Percentiles rank a stretch among this genome's conserved stretches.
Conservation (phyloP, 2,797 vertebrate genomes). For the Alcedo atthis region DNA sequence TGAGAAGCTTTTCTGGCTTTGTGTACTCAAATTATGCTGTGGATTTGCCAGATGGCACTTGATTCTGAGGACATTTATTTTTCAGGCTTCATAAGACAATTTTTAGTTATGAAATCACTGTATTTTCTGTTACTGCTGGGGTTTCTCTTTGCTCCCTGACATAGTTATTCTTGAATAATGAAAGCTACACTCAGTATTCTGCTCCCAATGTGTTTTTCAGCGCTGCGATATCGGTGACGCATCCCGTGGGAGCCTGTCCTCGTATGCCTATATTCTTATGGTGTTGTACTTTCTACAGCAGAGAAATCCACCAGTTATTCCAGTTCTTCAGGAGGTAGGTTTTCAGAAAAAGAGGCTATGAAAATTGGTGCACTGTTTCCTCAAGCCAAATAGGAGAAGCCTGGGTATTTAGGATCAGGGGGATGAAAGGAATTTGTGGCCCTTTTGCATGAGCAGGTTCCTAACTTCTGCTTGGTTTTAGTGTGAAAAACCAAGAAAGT, state of each 20-base stretch:
- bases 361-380: neutral
- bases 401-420: neutral
- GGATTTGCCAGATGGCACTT: conserved; percentile 19
- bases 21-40: neutral
- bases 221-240: conserved; percentile 98
- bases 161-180: neutral
- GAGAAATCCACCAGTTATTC: conserved; percentile 94
- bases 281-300: conserved; percentile 98
- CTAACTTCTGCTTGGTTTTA: neutral
- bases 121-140: neutral
- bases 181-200: conserved; percentile 12
- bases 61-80: neutral
- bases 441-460: neutral
- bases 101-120: neutral
- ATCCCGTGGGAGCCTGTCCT: conserved; percentile 96
- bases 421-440: neutral
- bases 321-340: conserved; percentile 95
- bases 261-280: conserved; percentile 98
- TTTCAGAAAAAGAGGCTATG: neutral
- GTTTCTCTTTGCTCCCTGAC: neutral
- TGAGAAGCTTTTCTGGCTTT: neutral
- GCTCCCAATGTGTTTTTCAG: conserved; percentile 73
- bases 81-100: conserved; percentile 7
- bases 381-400: neutral
- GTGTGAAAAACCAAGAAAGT: neutral